Evolutionary conservation across 2,888 invertebrate species (phyloP).

Genomic region (Tribolium freemani): DNA sequence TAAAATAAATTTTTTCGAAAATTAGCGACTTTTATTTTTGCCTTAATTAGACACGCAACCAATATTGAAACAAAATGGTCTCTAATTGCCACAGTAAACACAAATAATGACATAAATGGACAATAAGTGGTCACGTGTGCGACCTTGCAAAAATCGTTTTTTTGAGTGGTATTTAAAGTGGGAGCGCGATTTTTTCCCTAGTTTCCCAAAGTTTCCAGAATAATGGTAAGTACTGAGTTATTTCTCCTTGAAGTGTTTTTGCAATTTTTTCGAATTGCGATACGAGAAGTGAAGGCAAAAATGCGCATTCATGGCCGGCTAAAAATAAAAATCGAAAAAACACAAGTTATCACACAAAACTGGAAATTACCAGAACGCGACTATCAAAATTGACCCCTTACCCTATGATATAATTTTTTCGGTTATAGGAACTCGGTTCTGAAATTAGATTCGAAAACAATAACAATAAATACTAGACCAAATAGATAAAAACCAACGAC

Average conservation of each 20-base stretch:
- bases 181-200: neutral
- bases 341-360: neutral
- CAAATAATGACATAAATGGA: constrained; percentile 14
- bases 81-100: constrained; percentile 16
- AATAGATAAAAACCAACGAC: neutral
- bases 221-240: neutral
- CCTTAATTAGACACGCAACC: neutral
- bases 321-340: neutral
- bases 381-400: constrained; percentile 13
- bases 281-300: neutral
- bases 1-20: constrained; percentile 7
- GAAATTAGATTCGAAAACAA: neutral
- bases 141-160: neutral
- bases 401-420: constrained; percentile 24
- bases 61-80: constrained; percentile 25
- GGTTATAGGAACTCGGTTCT: neutral
- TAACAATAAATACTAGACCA: neutral
- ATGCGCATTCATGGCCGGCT: neutral
- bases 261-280: neutral
- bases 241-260: neutral
- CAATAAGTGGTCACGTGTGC: neutral
- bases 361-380: constrained; percentile 7
- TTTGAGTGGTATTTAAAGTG: neutral
- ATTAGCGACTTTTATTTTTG: neutral
- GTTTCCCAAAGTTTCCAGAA: neutral